phyloP scores from a whole-genome alignment of 2,113 vertebrate species.

The Cnemophilus loriae region DNA sequence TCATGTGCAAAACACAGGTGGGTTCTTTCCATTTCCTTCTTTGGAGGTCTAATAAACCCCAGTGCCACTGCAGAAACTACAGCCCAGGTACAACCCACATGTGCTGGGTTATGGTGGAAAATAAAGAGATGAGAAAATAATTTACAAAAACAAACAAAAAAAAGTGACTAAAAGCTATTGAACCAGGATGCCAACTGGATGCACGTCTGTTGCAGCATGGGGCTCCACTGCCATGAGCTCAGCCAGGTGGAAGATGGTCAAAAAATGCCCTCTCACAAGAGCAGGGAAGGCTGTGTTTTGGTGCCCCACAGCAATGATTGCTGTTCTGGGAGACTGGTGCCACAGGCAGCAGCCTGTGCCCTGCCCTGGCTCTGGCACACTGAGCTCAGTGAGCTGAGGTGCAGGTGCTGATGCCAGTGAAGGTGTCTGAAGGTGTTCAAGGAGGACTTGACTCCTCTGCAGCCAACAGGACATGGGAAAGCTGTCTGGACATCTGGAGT shows the following conservation, averaged over 20 bases:
- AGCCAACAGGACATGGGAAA: not conserved
- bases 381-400: not conserved
- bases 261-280: not conserved
- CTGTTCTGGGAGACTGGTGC: not conserved
- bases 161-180: not conserved
- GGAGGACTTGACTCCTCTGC: not conserved
- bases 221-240: rapidly evolving
- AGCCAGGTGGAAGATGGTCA: not conserved
- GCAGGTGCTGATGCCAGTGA: not conserved
- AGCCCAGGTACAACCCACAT: not conserved
- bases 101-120: not conserved
- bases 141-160: not conserved
- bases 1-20: not conserved
- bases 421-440: not conserved
- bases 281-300: not conserved
- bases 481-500: not conserved
- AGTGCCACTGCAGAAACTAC: not conserved
- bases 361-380: not conserved
- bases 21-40: not conserved
- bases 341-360: not conserved
- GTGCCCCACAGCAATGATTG: not conserved
- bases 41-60: not conserved
- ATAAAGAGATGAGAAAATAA: not conserved
- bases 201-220: not conserved
- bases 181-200: not conserved